Evolutionary conservation across 2,113 vertebrate species (phyloP), one percentile per base, ranked within the genome.

Genomic region (Blennius ocellaris): DNA sequence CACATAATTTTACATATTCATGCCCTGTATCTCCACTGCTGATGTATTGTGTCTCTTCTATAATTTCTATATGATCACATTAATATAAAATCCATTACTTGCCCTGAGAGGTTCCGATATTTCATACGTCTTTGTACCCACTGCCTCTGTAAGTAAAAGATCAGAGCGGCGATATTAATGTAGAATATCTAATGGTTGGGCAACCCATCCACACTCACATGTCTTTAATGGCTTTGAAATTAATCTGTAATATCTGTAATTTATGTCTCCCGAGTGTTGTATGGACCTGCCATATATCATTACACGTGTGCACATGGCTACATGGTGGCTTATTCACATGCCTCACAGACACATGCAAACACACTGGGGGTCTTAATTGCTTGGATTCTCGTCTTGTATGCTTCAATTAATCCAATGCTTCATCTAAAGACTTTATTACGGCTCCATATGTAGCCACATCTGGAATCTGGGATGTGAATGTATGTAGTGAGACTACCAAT

Each of bases 401-500:
- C 87, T 90, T 93, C 90, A 89, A 90, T 93, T 91, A 92, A 85
- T 85, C 75, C 70, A 61, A 54, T 49, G 76, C 79, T 81, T 85
- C 75, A 91, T 88, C 74, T 83, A 57, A 87, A 82, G 85, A 89
- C 87, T 90, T 92, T 79, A 92, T 94, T 89, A 89, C 69, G 9
- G 67, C 86, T 83, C 92, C 79, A 85, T 87, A 87, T 91, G 90
- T 44, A 69, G 72, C 58, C 83, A 78, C 90, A 92, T 83, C 89
- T 91, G 87, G 72, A 79, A 40, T 79, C 30, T 70, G 55, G 68
- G 55, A 65, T 40, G 12, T 7, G 16, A 73, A 60, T 0, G 9
- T 52, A 70, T 70, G 64, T 9, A 48, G 53, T 39, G 75, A 69
- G 56, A 51, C 16, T 41, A 50, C 38, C 38, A 14, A 36, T 17